Conservation (phyloP, 2,888 invertebrate species). For the Lingula anatina region DNA sequence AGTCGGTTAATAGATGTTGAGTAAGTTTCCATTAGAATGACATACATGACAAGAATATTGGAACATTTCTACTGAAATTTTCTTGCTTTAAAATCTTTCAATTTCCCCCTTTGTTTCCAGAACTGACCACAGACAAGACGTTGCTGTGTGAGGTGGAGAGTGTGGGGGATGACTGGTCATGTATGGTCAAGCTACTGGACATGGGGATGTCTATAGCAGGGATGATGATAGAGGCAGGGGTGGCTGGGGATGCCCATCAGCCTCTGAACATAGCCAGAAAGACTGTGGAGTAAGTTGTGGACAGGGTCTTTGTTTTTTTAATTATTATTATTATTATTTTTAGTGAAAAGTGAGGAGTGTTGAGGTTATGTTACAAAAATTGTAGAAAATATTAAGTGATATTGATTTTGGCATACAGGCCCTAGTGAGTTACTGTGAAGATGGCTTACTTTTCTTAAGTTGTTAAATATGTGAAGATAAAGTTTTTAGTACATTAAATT, state of each 20-base stretch:
- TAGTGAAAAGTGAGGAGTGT: no score
- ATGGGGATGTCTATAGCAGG: slow-evolving; percentile 31
- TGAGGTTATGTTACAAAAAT: no score
- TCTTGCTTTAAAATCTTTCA: neutral
- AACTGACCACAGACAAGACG: slow-evolving; percentile 3
- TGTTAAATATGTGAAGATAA: no score
- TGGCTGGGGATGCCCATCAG: slow-evolving; percentile 17
- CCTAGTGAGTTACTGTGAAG: no score
- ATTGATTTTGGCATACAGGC: no score
- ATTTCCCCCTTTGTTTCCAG: slow-evolving; percentile 1
- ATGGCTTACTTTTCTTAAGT: no score
- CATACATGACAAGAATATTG: neutral
- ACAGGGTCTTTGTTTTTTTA: no score
- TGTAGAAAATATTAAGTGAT: no score
- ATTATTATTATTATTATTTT: no score
- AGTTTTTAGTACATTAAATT: no score
- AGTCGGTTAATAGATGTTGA: slow-evolving; percentile 24
- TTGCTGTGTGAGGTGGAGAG: slow-evolving; percentile 24
- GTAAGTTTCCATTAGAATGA: neutral
- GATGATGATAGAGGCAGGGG: slow-evolving; percentile 18
- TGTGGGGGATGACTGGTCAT: slow-evolving; percentile 12
- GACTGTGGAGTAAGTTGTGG: no score
- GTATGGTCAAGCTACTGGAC: slow-evolving; percentile 25
- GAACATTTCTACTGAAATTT: neutral
- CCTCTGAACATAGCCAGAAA: slow-evolving; percentile 8